Base-by-base conservation (phyloP, 2,113 vertebrate species). In the Vombatus ursinus region DNA sequence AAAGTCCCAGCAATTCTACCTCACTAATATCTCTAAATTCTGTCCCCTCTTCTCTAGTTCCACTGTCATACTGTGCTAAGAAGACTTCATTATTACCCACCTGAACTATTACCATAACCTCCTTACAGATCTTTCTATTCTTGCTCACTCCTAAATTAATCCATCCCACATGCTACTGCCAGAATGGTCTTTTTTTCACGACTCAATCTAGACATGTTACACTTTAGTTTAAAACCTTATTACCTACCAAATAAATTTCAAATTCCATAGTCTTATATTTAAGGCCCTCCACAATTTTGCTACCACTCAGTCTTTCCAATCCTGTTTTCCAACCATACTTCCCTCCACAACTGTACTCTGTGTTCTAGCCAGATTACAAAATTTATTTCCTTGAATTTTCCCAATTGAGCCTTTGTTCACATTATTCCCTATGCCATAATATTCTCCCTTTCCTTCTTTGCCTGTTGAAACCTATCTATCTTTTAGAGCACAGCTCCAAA, bases 401-500 rank as follows among this genome's bases (percentile, higher is more conserved):
- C 28, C 9, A 68, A 37, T 11, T 68, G 54, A 8, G 16, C 37
- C 90, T 93, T 93, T 12, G 5, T 52, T 77, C 11, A 31, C 7
- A 22, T 26, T 91, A 44, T 26, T 92, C 90, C 11, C 68, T 91
- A 23, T 90, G 92, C 52, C 52, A 47, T 8, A 93, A 93, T 92
- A 51, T 52, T 19, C 61, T 50, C 52, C 90, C 22, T 84, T 61
- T 10, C 84, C 48, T 52, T 52, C 90, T 52, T 37, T 53, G 10
- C 52, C 90, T 92, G 37, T 90, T 94, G 50, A 94, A 94, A 90
- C 47, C 37, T 94, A 48, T 26, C 84, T 61, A 37, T 61, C n/a
- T 52, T 94, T n/a, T 31, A 95, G 90, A 44, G 92, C 84, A 51
- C 57, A 91, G 84, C 37, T 91, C 92, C 52, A n/a, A 23, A 84